These are phyloP conservation scores for Garra rufa DNA, from an alignment of 2,113 vertebrate species.

Conservation along the genomic window DNA sequence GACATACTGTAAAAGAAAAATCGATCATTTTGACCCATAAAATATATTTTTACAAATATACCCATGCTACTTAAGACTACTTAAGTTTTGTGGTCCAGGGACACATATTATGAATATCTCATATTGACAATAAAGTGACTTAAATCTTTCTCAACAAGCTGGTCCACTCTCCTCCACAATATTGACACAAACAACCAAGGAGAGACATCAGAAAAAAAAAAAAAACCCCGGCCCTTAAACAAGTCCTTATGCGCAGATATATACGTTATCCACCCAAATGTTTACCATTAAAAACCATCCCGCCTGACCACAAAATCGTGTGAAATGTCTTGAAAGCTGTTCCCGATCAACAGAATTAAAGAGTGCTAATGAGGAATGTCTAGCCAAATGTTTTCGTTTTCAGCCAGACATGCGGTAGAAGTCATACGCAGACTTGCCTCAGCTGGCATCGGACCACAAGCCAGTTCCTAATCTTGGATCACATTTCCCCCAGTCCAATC, in stretches of 20 bases:
- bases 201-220: neutral
- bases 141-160: neutral
- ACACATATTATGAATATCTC: too few relatives aligned
- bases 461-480: slow-evolving; percentile 46
- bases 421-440: slow-evolving; percentile 55
- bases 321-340: neutral
- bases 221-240: neutral
- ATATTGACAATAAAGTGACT: neutral
- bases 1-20: too few relatives aligned
- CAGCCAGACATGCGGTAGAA: slow-evolving; percentile 49
- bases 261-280: neutral
- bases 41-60: too few relatives aligned
- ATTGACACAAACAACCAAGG: neutral
- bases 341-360: slow-evolving; percentile 39
- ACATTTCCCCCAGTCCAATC: slow-evolving; percentile 29
- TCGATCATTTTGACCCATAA: too few relatives aligned
- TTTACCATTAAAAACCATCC: neutral
- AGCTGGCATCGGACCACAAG: slow-evolving; percentile 52
- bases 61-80: too few relatives aligned
- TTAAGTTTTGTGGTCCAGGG: too few relatives aligned
- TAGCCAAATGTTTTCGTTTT: slow-evolving; percentile 49
- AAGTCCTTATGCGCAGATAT: neutral
- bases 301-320: neutral
- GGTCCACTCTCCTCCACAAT: neutral
- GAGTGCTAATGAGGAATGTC: slow-evolving; percentile 48